Conservation (phyloP, 2,113 vertebrate species). For the Tor tambroides region DNA sequence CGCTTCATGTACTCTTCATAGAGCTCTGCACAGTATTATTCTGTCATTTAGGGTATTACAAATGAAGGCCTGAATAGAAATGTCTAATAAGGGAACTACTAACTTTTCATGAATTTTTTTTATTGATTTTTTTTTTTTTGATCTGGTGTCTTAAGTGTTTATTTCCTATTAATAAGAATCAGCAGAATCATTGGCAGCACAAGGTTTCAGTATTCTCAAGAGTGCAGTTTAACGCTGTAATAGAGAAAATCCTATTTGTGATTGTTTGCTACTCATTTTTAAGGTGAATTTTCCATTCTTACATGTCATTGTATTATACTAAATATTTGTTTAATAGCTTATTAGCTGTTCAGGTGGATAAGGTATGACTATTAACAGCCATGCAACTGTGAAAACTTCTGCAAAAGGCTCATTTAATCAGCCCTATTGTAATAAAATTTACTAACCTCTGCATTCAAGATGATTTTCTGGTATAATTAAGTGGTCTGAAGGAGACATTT, state of each 20-base stretch:
- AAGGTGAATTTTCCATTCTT: background rate
- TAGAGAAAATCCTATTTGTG: background rate
- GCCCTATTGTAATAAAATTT: slow-evolving; percentile 50
- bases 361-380: slow-evolving; percentile 7
- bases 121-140: background rate
- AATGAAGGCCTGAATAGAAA: background rate
- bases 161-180: background rate
- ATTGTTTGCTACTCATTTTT: slow-evolving; percentile 17
- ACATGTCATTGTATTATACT: background rate
- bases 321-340: background rate
- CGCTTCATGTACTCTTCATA: background rate
- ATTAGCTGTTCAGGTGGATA: slow-evolving; percentile 1
- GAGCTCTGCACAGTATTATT: slow-evolving; percentile 28
- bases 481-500: background rate
- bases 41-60: background rate
- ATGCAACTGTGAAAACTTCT: slow-evolving; percentile 25
- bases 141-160: background rate
- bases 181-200: background rate
- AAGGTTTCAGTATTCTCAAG: background rate
- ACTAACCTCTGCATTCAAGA: slow-evolving; percentile 12
- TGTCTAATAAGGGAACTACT: slow-evolving; percentile 13
- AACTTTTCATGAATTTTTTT: background rate
- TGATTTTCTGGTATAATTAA: background rate
- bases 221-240: too few species aligned
- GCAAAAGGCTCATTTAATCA: slow-evolving; percentile 37